Evolutionary conservation across 2,888 invertebrate species (phyloP), one percentile per base, ranked within the genome.

Genomic region (Embidobia sp.): DNA sequence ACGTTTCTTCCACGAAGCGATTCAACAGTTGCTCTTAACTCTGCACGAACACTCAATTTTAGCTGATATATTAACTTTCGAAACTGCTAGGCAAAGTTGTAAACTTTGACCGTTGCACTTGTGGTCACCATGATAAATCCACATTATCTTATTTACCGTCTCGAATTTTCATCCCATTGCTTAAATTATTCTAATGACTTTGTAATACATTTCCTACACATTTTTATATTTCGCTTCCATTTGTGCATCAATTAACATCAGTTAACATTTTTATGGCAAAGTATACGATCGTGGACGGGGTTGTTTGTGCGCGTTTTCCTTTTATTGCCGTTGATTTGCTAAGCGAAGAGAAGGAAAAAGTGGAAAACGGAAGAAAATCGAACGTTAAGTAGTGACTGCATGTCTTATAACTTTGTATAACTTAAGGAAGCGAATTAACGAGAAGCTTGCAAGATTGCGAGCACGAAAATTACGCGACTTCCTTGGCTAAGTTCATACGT

Each of bases 21-120:
- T 33, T 49, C 51, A 64, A 51, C 64, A 51, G 64, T 51, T 51
- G 31, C 51, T 51, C 51, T 64, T 51, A 64, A 64, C 51, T 15
- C 13, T 37, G 40, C 35, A 6, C 51, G 13, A 40, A 2, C 26
- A 33, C 64, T 49, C 15, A 19, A 64, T 64, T 64, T 51, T n/a
- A 31, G 10, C 22, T 51, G 31, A 51, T 31, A 22, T 42, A 64
- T 31, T 29, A 40, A 40, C 31, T 29, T 51, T 37, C 13, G 15
- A 46, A 29, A 59, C 22, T 44, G 18, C 18, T 19, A 8, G 15
- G 2, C 37, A n/a, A 10, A 33, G 10, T 3, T 33, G 33, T 33
- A 4, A 10, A 31, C 49, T 48, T 48, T 15, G 2, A n/a, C n/a
- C n/a, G n/a, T n/a, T n/a, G n/a, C n/a, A 53, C 15, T 53, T 27